A percentile compares a stretch with the other conserved stretches of the same genome.
Conservation (phyloP, 2,888 invertebrate genomes). For the Aphodius sticticus region DNA sequence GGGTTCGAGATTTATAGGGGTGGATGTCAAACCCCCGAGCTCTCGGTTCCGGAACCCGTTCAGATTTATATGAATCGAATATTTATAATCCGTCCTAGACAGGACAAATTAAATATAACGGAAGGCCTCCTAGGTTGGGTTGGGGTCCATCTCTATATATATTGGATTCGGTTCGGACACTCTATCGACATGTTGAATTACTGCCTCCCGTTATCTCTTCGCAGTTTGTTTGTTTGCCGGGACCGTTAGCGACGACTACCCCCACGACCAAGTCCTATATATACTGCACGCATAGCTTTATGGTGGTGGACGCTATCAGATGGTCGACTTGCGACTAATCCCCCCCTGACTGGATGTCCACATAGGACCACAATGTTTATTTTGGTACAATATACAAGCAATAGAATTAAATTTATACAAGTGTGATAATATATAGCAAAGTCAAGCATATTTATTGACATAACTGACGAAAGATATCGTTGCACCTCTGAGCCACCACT, state of each 20-base stretch:
- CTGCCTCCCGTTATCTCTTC: neutral
- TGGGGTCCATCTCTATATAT: neutral
- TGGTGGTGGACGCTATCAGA: too few species aligned
- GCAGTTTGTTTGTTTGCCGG: slow-evolving; percentile 20
- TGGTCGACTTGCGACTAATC: too few species aligned
- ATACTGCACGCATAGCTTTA: too few species aligned
- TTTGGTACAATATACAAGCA: neutral
- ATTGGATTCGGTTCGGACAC: neutral
- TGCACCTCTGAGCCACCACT: too few species aligned
- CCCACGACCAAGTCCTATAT: too few species aligned
- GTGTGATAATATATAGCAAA: too few species aligned
- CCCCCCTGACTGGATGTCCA: too few species aligned
- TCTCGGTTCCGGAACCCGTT: slow-evolving; percentile 36
- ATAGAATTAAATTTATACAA: neutral
- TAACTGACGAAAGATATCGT: too few species aligned
- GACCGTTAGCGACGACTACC: too few species aligned
- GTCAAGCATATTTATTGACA: too few species aligned
- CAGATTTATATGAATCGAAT: slow-evolving; percentile 57
- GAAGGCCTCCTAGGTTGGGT: slow-evolving; percentile 8
- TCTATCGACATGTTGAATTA: slow-evolving; percentile 15
- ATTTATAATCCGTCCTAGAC: slow-evolving; percentile 55
- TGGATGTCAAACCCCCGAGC: neutral
- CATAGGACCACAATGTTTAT: too few species aligned
- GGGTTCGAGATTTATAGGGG: slow-evolving; percentile 14
- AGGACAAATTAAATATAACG: slow-evolving; percentile 55